Evolutionary conservation across 2,888 invertebrate species (phyloP).

Genomic region (Xylocampa areola): DNA sequence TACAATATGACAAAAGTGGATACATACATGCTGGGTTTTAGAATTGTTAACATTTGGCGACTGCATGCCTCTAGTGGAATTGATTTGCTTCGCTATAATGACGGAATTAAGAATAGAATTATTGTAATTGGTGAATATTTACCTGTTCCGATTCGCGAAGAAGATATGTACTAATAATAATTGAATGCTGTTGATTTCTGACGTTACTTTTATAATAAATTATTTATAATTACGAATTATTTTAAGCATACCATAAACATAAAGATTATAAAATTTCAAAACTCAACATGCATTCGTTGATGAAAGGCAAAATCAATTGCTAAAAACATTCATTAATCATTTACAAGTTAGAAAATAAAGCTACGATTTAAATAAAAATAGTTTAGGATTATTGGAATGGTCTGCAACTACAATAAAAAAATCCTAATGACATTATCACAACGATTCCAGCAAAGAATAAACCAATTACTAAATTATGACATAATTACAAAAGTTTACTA

Average conservation of each 20-base stretch:
- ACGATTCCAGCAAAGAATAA: conserved; percentile 77
- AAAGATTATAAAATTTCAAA: conserved; percentile 54
- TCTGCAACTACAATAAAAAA: conserved; percentile 73
- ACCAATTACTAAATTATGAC: conserved; percentile 69
- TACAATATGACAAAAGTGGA: conserved; percentile 53
- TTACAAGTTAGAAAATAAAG: conserved; percentile 69
- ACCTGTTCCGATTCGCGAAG: conserved; percentile 55
- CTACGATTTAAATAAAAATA: conserved; percentile 68
- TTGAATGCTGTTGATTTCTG: conserved; percentile 60
- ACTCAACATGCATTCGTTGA: conserved; percentile 71
- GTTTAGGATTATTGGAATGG: conserved; percentile 60
- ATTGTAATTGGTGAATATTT: conserved; percentile 55
- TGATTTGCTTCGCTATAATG: conserved; percentile 53
- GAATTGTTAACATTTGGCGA: conserved; percentile 57
- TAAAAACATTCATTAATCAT: conserved; percentile 64
- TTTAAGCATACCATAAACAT: conserved; percentile 15
- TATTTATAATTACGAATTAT: conserved; percentile 38
- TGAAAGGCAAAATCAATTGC: conserved; percentile 69
- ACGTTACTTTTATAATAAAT: conserved; percentile 34
- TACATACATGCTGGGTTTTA: conserved; percentile 65
- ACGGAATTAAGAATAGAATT: conserved; percentile 51
- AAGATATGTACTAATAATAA: conserved; percentile 54
- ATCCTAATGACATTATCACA: conserved; percentile 71
- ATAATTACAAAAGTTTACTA: conserved; percentile 71
- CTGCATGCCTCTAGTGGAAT: conserved; percentile 71